Base-by-base conservation (phyloP, 2,888 invertebrate genomes). In the Tiliacea aurago region DNA sequence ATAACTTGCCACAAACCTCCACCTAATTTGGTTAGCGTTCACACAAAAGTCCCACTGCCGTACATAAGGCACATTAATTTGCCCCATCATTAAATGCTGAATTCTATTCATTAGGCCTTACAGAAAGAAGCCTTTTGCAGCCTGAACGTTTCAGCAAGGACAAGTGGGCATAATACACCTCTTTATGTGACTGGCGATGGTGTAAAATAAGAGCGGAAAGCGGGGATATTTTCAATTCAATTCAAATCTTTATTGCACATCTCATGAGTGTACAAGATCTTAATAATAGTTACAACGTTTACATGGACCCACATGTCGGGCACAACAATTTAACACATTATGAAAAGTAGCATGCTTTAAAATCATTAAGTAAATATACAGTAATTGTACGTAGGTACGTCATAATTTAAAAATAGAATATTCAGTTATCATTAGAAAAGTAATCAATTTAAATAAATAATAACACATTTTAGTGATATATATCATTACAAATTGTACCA, bases 51-150 rank as follows among this genome's bases (percentile, higher is more conserved):
- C 51, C 28, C 15, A 41, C 23, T 41, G 5, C 41, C n/a, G 51
- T n/a, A 67, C 47, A 78, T 47, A 80, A 84, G 41, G 51, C 37
- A 74, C 73, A 66, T 79, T 84, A 84, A 84, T 86, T 79, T 62
- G 55, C 82, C 43, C 62, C 78, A 77, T 78, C 83, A 84, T 84
- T 84, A 86, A 84, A 84, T 72, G 51, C 68, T 84, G 84, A 84
- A 85, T 83, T 85, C 79, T 80, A 84, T 89, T 89, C 89, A 88
- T 90, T 88, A 88, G 67, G 64, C 77, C 66, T 59, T 53, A 56
- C 56, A 78, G 75, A 84, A 75, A 80, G 85, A 87, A 87, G 82
- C 89, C 84, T 88, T 90, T 88, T 84, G 87, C 85, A 80, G 84
- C 73, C 84, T 81, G 64, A 80, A 84, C 81, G 84, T 80, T 81